Evolutionary conservation across 2,113 vertebrate species (phyloP), one percentile per base, ranked within the genome.

Genomic region (Sander lucioperca): DNA sequence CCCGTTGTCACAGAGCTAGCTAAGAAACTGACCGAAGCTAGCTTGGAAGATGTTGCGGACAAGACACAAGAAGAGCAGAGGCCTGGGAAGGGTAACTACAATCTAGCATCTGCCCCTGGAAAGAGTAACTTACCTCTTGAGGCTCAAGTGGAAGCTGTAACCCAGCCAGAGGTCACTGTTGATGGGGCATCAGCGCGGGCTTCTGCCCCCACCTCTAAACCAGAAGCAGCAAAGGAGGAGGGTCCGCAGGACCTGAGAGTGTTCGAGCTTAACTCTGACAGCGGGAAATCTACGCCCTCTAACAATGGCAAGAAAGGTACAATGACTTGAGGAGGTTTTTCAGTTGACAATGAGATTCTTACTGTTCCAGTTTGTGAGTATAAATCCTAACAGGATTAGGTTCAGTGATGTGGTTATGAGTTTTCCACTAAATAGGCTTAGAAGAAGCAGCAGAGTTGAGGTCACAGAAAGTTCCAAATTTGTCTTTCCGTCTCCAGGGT

Each of bases 221-320:
- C 81, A 76, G 97, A 96, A 65, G 92, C 92, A 61, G 69, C 91
- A 56, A 98, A 94, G 67, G 97, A 98, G 57, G 98, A 99, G 0
- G 96, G 90, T 0, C 96, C 96, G 0, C 96, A 97, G 18, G 98
- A 99, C 84, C 94, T 99, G 43, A 87, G 98, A 57, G 97, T 99
- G 79, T 99, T 99, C 50, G 98, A 99, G 95, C 96, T 99, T 11
- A 99, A 98, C 91, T 99, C 98, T 0, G 98, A 99, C 77, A 99
- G 98, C 0, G 98, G 98, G 45, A 99, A 99, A 87, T 99, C 98
- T 11, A 99, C 97, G 0, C 98, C 98, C 15, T 99, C 98, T 72
- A 99, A 99, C 94, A 99, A 98, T 0, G 98, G 98, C 86, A 97
- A 99, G 92, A 99, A 99, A 97, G 98, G 98, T 99, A 94, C 12